phyloP scores from a whole-genome alignment of 2,113 vertebrate genomes.

The Nymphicus hollandicus region DNA sequence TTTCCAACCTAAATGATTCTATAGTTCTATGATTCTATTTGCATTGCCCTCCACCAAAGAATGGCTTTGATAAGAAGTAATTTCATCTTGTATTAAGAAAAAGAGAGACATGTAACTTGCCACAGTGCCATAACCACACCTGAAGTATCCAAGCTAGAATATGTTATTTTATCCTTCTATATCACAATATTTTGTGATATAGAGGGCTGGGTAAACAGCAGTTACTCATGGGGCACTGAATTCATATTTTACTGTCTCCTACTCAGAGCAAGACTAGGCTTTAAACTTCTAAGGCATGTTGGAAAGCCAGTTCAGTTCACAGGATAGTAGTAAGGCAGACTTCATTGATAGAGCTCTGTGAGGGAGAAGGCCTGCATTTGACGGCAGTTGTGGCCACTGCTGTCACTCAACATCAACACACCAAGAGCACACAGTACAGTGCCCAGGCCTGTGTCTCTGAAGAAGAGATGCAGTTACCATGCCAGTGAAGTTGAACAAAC shows the following conservation, averaged over 20 bases:
- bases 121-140: background rate
- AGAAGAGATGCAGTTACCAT: accelerated
- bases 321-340: background rate
- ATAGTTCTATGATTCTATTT: background rate
- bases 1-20: background rate
- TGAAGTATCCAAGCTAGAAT: background rate
- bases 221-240: background rate
- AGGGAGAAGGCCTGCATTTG: background rate
- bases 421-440: background rate
- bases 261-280: background rate
- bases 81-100: background rate
- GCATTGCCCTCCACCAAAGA: background rate
- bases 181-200: background rate
- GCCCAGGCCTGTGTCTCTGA: background rate
- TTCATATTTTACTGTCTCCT: background rate
- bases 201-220: background rate
- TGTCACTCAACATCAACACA: accelerated
- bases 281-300: background rate
- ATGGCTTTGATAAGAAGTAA: background rate
- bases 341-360: background rate
- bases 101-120: background rate
- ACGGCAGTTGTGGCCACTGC: background rate
- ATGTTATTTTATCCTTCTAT: background rate
- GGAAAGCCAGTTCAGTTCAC: background rate
- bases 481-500: background rate